These are phyloP conservation scores for Drosophila busckii DNA, from an alignment of 1,140 invertebrate genomes.

Conservation along the genomic window DNA sequence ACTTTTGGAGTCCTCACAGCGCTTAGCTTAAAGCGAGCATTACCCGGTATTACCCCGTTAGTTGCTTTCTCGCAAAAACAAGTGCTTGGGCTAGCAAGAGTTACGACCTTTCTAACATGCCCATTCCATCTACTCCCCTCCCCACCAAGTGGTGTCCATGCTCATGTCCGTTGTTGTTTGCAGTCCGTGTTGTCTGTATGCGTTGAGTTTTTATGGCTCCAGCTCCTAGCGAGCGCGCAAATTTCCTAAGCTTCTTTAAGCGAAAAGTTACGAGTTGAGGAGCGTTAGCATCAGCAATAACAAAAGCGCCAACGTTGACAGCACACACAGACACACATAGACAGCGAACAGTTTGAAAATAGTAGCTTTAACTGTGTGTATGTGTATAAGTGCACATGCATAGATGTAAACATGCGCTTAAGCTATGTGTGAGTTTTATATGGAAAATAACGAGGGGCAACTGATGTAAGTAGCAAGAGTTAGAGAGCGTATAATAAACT, in stretches of 20 bases:
- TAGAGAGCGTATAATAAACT: too few relatives aligned
- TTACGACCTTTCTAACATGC: slow-evolving; percentile 8
- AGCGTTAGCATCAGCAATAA: slow-evolving; percentile 11
- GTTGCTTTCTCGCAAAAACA: slow-evolving; percentile 39
- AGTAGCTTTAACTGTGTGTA: too few relatives aligned
- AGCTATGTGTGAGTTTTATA: too few relatives aligned
- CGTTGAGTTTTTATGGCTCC: not conserved
- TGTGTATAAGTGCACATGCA: not conserved
- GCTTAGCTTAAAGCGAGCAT: slow-evolving; percentile 61
- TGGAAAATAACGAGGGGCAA: too few relatives aligned
- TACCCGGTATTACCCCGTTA: slow-evolving; percentile 69
- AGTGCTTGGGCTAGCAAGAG: slow-evolving; percentile 36
- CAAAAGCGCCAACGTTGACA: slow-evolving; percentile 25
- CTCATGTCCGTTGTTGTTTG: not conserved
- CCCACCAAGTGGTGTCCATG: too few relatives aligned
- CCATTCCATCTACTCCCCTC: too few relatives aligned
- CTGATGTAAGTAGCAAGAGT: too few relatives aligned
- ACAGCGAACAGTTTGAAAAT: slow-evolving; percentile 1
- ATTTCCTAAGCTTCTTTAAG: slow-evolving; percentile 49
- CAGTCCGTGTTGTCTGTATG: not conserved
- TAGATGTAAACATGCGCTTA: too few relatives aligned
- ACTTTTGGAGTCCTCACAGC: slow-evolving; percentile 16
- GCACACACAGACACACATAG: slow-evolving; percentile 13
- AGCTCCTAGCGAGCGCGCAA: slow-evolving; percentile 25
- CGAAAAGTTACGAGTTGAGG: slow-evolving; percentile 40